Percentiles rank a stretch among this genome's conserved stretches.
Evolutionary conservation across 2,797 vertebrate species (phyloP).

Genomic region (Hypotaenidia philippensis): DNA sequence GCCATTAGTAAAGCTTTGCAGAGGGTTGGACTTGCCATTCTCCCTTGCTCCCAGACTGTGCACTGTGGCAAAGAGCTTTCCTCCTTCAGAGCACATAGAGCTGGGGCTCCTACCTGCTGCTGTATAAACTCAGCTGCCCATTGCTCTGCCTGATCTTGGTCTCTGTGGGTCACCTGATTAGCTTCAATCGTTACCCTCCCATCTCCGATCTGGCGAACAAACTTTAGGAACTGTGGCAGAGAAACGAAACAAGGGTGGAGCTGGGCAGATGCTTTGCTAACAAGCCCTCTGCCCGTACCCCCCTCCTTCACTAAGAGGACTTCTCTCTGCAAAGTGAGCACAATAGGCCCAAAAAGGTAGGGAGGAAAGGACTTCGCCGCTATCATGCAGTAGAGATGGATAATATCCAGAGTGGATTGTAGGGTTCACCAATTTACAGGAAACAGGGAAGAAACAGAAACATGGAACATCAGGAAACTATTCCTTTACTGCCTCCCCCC

Average conservation of each 20-base stretch:
- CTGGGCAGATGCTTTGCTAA: conserved; percentile 63
- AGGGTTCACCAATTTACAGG: not conserved
- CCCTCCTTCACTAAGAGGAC: conserved; percentile 9
- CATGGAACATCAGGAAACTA: not conserved
- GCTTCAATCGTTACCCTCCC: conserved; percentile 98
- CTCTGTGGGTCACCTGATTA: conserved; percentile 93
- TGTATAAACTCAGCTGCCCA: conserved; percentile 97
- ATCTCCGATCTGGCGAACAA: conserved; percentile 99
- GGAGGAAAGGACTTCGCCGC: not conserved
- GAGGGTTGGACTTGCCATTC: conserved; percentile 20
- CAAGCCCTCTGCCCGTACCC: not conserved
- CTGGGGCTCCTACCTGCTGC: conserved; percentile 91
- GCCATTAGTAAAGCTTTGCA: not conserved
- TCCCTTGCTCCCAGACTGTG: conserved; percentile 43
- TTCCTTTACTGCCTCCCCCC: not conserved
- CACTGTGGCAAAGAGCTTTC: conserved; percentile 62
- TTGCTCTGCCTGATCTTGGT: conserved; percentile 94
- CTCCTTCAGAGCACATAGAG: conserved; percentile 39
- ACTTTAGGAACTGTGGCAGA: conserved; percentile 95
- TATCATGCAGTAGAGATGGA: not conserved
- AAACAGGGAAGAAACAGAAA: not conserved
- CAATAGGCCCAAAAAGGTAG: not conserved
- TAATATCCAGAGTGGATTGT: not conserved
- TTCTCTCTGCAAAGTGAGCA: not conserved
- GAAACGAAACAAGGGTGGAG: conserved; percentile 80